Base-by-base conservation (phyloP, 2,888 invertebrate genomes). In the Apoda limacodes region DNA sequence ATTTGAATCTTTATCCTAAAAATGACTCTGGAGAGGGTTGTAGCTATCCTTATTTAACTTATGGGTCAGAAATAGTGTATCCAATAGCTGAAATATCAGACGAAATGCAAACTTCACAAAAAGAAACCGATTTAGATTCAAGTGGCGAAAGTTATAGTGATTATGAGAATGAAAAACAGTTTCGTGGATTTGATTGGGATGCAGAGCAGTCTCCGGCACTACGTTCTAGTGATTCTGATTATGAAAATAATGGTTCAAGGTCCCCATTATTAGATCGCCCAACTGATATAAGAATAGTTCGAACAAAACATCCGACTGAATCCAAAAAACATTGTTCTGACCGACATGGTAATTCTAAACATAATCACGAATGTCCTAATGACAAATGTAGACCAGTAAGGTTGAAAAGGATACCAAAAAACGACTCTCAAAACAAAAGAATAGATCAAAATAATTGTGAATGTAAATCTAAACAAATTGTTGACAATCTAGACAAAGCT, bases 51-150 rank as follows among this genome's bases (percentile, higher is more conserved):
- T 82, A 76, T 40, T 46, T 84, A 35, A 84, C 83, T 20, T 88
- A 87, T 46, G 88, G 88, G 9, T 89, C 89, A 2, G 90, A 90
- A 63, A 89, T 89, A 34, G 86, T 90, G 2, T 92, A 92, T 62
- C 92, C 93, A 3, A 92, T 93, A 46, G 92, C 90, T 1, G 93
- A 93, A 68, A 91, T 91, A 57, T 88, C 89, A 1, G 92, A 91
- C 52, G 92, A 92, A 62, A 88, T 86, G 74, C 86, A 86, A 55
- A 85, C 85, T 6, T 85, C 85, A 1, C 85, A 86, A 45, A 85
- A 85, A 23, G 85, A 85, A 50, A 85, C 85, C 0, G 85, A 86
- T 50, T 50, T 85, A 37, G 82, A 83, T 44, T 85, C 85, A 0
- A 80, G 82, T 25, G 84, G 82, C 12, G 82, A 83, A 44, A 85